A percentile compares a stretch with the other conserved stretches of the same genome.
phyloP scores from a whole-genome alignment of 2,113 vertebrate genomes.

The Mesocricetus auratus region DNA sequence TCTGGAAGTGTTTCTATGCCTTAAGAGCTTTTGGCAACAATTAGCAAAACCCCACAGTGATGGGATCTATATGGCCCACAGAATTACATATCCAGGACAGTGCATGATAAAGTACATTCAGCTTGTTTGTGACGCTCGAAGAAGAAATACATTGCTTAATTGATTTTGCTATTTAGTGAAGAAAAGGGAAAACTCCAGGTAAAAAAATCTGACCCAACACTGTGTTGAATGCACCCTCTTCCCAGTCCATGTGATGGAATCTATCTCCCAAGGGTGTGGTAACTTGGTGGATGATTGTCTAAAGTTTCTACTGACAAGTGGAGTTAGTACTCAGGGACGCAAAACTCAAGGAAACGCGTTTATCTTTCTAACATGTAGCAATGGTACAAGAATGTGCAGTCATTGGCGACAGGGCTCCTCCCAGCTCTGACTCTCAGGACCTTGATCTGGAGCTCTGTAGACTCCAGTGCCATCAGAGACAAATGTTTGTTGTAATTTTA shows the following conservation, averaged over 20 bases:
- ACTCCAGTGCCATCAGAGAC: background rate
- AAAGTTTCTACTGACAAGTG: too few species aligned
- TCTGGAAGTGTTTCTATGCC: background rate
- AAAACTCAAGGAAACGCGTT: background rate
- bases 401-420: background rate
- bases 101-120: background rate
- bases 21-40: constrained; percentile 18
- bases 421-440: too few species aligned
- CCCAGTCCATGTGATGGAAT: background rate
- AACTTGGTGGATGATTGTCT: background rate
- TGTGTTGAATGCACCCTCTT: background rate
- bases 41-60: constrained; percentile 23
- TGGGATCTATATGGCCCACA: background rate
- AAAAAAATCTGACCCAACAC: background rate
- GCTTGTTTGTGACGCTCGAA: background rate
- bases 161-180: constrained; percentile 4
- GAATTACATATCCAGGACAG: background rate
- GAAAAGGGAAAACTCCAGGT: background rate
- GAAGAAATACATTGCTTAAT: background rate
- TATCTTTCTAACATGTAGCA: background rate
- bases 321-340: too few species aligned
- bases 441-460: background rate
- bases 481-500: background rate
- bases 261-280: background rate
- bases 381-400: rapidly evolving